phyloP scores from a whole-genome alignment of 2,113 vertebrate genomes.

The Myodes glareolus region DNA sequence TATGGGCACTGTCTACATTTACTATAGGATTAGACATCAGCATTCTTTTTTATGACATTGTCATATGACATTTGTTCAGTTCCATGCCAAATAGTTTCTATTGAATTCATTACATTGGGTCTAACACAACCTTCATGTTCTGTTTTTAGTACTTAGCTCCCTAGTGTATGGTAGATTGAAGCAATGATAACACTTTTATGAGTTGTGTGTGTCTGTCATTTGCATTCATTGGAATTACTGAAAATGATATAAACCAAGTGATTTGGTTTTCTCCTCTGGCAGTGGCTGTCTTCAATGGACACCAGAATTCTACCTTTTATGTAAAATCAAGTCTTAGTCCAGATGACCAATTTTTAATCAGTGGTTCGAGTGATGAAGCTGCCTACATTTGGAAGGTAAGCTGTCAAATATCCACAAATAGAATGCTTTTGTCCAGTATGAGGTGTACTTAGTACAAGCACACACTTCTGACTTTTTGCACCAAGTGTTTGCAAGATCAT shows the following conservation, averaged over 20 bases:
- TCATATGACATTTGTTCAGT: neutral
- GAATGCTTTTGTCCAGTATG: neutral
- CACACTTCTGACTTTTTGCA: neutral
- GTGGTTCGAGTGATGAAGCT: slow-evolving; percentile 94
- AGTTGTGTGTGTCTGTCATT: neutral
- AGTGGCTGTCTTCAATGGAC: slow-evolving; percentile 94
- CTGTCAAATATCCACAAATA: neutral
- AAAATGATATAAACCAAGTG: slow-evolving; percentile 31
- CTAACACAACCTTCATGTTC: neutral
- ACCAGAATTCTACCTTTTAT: slow-evolving; percentile 97
- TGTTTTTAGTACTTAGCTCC: neutral
- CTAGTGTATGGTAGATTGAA: slow-evolving; percentile 13
- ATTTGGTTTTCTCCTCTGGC: slow-evolving; percentile 56
- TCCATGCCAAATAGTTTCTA: neutral
- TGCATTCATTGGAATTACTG: neutral
- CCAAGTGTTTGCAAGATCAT: slow-evolving; percentile 45
- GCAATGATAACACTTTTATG: neutral
- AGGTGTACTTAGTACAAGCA: neutral
- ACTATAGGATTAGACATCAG: neutral
- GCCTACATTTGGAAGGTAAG: slow-evolving; percentile 97
- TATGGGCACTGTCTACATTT: neutral
- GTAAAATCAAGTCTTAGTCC: slow-evolving; percentile 95
- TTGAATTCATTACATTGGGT: neutral
- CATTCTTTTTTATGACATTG: neutral
- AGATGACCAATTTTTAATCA: slow-evolving; percentile 95